Base-by-base conservation (phyloP, 2,888 invertebrate species). In the Thereva nobilitata region DNA sequence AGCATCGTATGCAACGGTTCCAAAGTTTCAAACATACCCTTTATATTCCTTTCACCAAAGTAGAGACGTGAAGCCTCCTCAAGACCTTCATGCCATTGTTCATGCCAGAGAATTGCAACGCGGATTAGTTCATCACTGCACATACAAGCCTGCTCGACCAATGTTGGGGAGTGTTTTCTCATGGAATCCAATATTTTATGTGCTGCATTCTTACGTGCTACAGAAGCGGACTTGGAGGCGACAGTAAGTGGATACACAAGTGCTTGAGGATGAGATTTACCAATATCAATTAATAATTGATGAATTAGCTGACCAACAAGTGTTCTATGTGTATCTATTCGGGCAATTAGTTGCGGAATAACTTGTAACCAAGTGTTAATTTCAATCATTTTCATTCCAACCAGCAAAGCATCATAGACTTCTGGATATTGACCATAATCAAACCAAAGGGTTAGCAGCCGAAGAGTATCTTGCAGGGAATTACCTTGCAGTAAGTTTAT, bases 301-400 rank as follows among this genome's bases (percentile, higher is more conserved):
- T 96, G 94, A 69, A 99, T 96, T 50, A 97, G 83, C 70, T 92
- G 89, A 0, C 93, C 92, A 0, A 98, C 97, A 64, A 95, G 82
- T 63, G 90, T 89, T 42, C 95, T 85, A 0, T 93, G 93, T 0
- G 96, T 96, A 77, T 99, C 99, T 70, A 99, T 97, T 63, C 99
- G 86, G 0, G 99, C 98, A 72, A 99, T 99, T 40, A 99, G 83
- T 79, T 99, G 99, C 0, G 99, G 99, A 72, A 99, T 97, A 0
- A 99, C 97, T 85, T 99, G 98, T 7, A 99, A 84, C 99, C 99
- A 99, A 3, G 97, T 98, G 76, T 97, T 96, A 69, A 99, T 95
- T 77, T 97, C 95, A 47, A 98, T 96, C 1, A 92, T 87, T 72
- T 93, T 87, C 72, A 98, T 91, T 1, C 97, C 97, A 73, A 95